A percentile compares a stretch with the other conserved stretches of the same genome.
phyloP scores from a whole-genome alignment of 35 echinoderm and acorn worm genomes.

The Apostichopus japonicus region DNA sequence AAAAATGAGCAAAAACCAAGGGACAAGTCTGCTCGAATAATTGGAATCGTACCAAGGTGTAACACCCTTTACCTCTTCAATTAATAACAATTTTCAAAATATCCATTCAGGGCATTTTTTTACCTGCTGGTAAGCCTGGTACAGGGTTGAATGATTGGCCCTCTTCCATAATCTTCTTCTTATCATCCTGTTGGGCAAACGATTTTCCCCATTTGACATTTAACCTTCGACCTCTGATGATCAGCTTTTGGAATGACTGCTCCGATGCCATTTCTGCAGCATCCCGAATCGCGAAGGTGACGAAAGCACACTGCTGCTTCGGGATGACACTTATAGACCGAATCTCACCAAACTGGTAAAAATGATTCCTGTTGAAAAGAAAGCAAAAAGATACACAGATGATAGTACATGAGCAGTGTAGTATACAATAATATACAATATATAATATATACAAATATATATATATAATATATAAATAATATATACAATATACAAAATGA shows the following conservation, averaged over 20 bases:
- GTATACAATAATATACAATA: too few species aligned
- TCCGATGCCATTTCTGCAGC: slow-evolving; percentile 85
- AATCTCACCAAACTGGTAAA: slow-evolving; percentile 99
- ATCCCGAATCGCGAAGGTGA: slow-evolving; percentile 77
- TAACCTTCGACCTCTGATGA: slow-evolving; percentile 94
- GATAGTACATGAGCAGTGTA: too few species aligned
- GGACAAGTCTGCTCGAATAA: too few species aligned
- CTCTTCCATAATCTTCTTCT: slow-evolving; percentile 47
- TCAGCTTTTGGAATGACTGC: slow-evolving; percentile 95
- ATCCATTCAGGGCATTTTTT: not conserved
- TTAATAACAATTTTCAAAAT: not conserved
- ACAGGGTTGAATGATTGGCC: slow-evolving; percentile 83
- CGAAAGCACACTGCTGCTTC: slow-evolving; percentile 98
- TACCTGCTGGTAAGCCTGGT: slow-evolving; percentile 95
- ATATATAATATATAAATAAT: too few species aligned
- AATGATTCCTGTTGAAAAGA: slow-evolving; percentile 72
- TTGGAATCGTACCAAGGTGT: too few species aligned
- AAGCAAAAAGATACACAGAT: not conserved
- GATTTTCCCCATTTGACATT: slow-evolving; percentile 99
- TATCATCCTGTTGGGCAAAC: slow-evolving; percentile 74
- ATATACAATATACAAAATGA: too few species aligned
- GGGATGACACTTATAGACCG: slow-evolving; percentile 91
- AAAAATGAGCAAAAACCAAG: too few species aligned
- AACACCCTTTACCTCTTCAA: too few species aligned
- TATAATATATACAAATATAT: too few species aligned